Conservation (phyloP, 2,888 invertebrate species). For the Geophilus truncorum region DNA sequence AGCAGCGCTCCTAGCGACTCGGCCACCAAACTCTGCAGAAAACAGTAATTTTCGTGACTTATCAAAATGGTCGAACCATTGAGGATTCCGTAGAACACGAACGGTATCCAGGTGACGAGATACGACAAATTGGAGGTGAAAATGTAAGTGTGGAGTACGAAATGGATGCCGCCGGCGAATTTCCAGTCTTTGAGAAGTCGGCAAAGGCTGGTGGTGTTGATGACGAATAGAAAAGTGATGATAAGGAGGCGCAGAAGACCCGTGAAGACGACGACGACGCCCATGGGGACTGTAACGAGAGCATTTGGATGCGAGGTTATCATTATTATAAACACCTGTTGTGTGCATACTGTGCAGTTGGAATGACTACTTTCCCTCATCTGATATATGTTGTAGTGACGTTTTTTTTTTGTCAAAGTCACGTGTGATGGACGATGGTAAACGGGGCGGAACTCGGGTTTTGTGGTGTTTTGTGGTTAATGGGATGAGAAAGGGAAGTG, state of each 20-base stretch:
- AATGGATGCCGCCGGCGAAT: neutral
- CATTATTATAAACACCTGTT: neutral
- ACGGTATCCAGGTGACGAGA: neutral
- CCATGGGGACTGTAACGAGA: neutral
- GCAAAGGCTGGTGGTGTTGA: neutral
- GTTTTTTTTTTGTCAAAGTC: too few species aligned
- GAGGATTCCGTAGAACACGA: neutral
- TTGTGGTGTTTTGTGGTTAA: too few species aligned
- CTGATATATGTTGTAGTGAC: too few species aligned
- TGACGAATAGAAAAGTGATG: neutral
- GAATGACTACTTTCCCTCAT: too few species aligned
- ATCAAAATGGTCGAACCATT: neutral
- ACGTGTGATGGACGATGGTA: too few species aligned
- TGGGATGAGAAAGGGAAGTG: too few species aligned
- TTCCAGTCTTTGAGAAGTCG: neutral
- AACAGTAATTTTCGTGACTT: neutral
- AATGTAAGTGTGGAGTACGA: neutral
- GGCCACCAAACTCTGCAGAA: neutral
- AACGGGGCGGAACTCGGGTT: too few species aligned
- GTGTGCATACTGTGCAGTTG: neutral
- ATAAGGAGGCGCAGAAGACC: neutral
- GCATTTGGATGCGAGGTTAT: neutral
- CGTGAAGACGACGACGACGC: neutral
- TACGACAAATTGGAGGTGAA: neutral
- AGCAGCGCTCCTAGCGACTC: neutral